phyloP scores from a whole-genome alignment of 2,113 vertebrate genomes.

The Ctenodactylus gundi region DNA sequence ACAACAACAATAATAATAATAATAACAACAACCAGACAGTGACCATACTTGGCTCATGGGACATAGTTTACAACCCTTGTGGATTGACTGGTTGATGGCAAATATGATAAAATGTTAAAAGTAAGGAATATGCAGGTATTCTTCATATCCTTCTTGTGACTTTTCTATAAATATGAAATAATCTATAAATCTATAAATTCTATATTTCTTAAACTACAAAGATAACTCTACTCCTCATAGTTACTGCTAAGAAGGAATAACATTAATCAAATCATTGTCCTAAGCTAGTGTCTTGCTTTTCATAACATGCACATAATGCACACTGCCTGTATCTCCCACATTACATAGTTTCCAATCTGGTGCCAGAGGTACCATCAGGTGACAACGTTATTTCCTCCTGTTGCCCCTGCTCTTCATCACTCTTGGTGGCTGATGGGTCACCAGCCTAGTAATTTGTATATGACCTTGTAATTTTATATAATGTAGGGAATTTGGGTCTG shows the following conservation, averaged over 20 bases:
- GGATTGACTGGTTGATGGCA: background rate
- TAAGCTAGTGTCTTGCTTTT: background rate
- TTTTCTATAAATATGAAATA: conserved; percentile 1
- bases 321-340: no score
- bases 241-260: background rate
- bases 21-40: no score
- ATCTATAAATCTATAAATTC: conserved; percentile 3
- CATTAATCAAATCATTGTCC: background rate
- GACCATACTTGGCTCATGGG: background rate
- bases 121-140: background rate
- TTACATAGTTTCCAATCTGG: background rate
- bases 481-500: conserved; percentile 32
- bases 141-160: background rate
- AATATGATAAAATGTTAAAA: background rate
- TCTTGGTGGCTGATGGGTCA: conserved; percentile 11
- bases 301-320: background rate
- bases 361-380: background rate
- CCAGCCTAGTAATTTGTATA: conserved; percentile 20
- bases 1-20: no score
- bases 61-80: background rate
- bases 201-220: background rate
- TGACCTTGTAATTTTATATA: conserved; percentile 56
- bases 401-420: background rate
- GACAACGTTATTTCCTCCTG: conserved; percentile 12
- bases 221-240: background rate